Conservation (phyloP, 2,797 vertebrate genomes). For the Darevskia mixta region DNA sequence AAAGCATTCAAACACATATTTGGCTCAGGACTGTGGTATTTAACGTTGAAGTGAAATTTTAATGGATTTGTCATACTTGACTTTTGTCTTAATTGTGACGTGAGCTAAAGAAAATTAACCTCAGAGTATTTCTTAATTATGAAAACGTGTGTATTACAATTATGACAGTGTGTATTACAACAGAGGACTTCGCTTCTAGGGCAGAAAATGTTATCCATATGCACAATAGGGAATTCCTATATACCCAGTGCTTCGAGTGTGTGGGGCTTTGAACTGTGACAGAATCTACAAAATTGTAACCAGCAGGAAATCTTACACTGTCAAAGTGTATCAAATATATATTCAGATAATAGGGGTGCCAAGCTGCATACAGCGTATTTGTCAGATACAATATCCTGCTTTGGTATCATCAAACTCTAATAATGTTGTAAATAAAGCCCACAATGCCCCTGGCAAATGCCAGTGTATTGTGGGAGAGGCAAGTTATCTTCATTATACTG, state of each 20-base stretch:
- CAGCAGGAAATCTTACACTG: not conserved
- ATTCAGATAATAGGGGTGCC: conserved; percentile 4
- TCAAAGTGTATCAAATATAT: not conserved
- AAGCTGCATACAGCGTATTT: not conserved
- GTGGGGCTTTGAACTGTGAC: not conserved
- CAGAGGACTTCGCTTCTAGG: not conserved
- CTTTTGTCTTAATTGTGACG: not conserved
- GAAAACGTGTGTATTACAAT: not conserved
- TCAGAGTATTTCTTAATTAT: not conserved
- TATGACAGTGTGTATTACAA: not conserved
- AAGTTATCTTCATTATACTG: conserved; percentile 24
- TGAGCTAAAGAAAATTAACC: not conserved
- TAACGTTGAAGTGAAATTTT: not conserved
- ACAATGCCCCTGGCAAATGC: not conserved
- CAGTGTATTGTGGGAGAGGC: conserved; percentile 9
- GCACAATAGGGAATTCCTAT: not conserved
- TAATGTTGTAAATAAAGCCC: conserved; percentile 8
- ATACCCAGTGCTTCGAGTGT: not conserved
- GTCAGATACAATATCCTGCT: conserved; percentile 20
- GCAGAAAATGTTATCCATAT: not conserved
- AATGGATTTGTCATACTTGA: not conserved
- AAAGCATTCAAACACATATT: not conserved
- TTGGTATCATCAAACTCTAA: not conserved
- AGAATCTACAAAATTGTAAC: not conserved
- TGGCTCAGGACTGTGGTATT: not conserved